Percentiles rank a stretch among this genome's conserved stretches.
Evolutionary conservation across 2,797 vertebrate genomes (phyloP).

Genomic region (Macrochelys suwanniensis): DNA sequence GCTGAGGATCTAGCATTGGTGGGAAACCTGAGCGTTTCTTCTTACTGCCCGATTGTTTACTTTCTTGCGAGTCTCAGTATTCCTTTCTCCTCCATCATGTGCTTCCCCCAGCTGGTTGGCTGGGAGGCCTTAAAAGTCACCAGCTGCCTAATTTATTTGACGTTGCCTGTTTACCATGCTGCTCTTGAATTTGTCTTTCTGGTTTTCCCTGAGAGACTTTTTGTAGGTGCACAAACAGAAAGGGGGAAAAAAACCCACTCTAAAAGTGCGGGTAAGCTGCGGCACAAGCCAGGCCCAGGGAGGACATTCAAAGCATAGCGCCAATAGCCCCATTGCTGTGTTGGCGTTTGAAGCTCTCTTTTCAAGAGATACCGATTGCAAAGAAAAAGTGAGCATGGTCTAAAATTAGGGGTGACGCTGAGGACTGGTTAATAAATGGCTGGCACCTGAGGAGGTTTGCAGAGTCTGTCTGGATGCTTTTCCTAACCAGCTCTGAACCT

Average conservation of each 20-base stretch:
- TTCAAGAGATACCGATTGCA: background rate
- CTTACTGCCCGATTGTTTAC: rapidly evolving
- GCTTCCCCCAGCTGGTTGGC: background rate
- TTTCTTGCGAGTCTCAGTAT: background rate
- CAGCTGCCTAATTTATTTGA: rapidly evolving
- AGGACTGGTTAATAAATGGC: conserved; percentile 67
- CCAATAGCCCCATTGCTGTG: background rate
- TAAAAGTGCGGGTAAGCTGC: background rate
- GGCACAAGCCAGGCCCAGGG: background rate
- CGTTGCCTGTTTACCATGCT: rapidly evolving
- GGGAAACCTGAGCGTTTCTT: background rate
- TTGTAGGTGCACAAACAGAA: background rate
- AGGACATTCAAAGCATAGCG: background rate
- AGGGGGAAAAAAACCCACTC: background rate
- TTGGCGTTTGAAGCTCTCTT: background rate
- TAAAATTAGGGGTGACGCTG: background rate
- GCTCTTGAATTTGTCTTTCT: rapidly evolving
- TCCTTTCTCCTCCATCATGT: background rate
- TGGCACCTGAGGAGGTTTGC: conserved; percentile 31
- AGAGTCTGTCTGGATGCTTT: conserved; percentile 14
- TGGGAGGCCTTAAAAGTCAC: background rate
- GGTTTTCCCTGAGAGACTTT: background rate
- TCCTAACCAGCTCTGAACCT: background rate
- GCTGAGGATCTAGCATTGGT: background rate
- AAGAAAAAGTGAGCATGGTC: background rate